Evolutionary conservation across 2,113 vertebrate species (phyloP).

Genomic region (Callipepla squamata): DNA sequence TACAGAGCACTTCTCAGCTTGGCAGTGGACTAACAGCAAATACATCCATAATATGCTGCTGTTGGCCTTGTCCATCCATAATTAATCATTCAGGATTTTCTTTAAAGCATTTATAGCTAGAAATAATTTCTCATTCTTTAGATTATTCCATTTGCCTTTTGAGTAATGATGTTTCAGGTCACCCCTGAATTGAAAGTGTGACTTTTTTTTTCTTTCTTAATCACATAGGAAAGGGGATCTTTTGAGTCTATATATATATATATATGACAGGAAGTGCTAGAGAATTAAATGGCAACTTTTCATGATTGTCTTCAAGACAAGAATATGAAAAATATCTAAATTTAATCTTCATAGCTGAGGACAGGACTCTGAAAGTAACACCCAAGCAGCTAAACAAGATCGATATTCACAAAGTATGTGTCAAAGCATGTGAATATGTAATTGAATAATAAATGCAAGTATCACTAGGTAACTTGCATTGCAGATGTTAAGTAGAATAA

Average conservation of each 20-base stretch:
- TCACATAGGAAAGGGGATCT: not conserved
- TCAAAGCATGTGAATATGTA: not conserved
- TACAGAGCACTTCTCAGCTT: not conserved
- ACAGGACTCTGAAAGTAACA: not conserved
- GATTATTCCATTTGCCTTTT: not conserved
- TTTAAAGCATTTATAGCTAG: not conserved
- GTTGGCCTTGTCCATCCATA: not conserved
- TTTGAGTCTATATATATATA: not conserved
- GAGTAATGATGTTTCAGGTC: not conserved
- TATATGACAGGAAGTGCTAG: not conserved
- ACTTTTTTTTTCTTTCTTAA: not conserved
- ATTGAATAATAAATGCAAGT: not conserved
- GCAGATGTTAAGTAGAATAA: not conserved
- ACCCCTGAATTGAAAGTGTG: not conserved
- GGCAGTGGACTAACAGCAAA: not conserved
- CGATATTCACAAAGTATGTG: not conserved
- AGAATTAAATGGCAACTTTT: not conserved
- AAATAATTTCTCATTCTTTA: not conserved
- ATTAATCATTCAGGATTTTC: not conserved
- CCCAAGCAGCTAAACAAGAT: not conserved
- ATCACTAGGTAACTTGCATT: not conserved
- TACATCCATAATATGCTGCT: not conserved
- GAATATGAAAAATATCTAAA: not conserved
- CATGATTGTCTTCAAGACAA: not conserved
- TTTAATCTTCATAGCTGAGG: not conserved